phyloP scores from a whole-genome alignment of 2,797 vertebrate species.

The Telmatherina bonti region DNA sequence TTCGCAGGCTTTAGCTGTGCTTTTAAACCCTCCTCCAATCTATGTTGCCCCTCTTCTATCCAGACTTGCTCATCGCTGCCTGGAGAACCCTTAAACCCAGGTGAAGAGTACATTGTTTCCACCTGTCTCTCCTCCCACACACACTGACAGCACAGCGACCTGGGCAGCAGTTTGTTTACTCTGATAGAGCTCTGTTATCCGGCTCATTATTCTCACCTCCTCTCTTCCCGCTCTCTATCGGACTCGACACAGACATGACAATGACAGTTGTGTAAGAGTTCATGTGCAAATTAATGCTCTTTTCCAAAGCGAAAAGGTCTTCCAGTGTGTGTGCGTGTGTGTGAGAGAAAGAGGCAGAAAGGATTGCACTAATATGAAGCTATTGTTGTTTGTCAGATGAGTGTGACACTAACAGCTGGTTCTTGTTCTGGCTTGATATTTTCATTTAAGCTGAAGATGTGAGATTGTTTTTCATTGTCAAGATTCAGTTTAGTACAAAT shows the following conservation, averaged over 20 bases:
- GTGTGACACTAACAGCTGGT: constrained; percentile 18
- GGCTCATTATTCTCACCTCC: constrained; percentile 68
- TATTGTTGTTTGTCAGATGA: constrained; percentile 33
- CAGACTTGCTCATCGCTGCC: constrained; percentile 45
- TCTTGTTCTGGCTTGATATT: not conserved
- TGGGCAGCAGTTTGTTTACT: constrained; percentile 69
- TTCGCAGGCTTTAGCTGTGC: constrained; percentile 29
- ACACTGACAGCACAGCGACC: constrained; percentile 48
- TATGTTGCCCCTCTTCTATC: constrained; percentile 17
- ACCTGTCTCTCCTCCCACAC: constrained; percentile 75
- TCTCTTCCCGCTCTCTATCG: constrained; percentile 45
- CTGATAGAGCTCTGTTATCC: constrained; percentile 63
- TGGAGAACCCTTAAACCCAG: constrained; percentile 72
- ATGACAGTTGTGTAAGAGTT: constrained; percentile 62
- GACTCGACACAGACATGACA: constrained; percentile 60
- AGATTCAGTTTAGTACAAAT: too few relatives aligned
- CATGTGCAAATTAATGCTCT: constrained; percentile 62
- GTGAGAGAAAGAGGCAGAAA: not conserved
- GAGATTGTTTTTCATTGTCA: constrained; percentile 11
- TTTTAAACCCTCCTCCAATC: constrained; percentile 9
- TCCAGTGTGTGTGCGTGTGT: constrained; percentile 15
- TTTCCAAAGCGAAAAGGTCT: constrained; percentile 43
- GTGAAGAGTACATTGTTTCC: constrained; percentile 71
- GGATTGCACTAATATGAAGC: constrained; percentile 39
- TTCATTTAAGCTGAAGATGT: constrained; percentile 11